Conservation (phyloP, 2,113 vertebrate genomes). For the Oriolus oriolus region DNA sequence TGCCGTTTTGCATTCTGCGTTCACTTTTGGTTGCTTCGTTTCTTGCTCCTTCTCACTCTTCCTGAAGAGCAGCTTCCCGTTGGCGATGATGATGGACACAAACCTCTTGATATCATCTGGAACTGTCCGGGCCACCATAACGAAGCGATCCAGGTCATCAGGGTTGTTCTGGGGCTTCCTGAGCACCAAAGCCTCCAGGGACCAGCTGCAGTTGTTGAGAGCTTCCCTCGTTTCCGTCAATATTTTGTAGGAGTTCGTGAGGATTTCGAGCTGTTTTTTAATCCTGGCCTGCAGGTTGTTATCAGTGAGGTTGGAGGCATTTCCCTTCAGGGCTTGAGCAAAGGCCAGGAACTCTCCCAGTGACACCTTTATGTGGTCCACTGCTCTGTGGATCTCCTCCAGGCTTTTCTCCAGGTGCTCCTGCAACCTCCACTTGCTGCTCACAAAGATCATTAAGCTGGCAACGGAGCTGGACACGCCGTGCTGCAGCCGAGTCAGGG, state of each 20-base stretch:
- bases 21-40: neutral
- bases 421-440: conserved; percentile 84
- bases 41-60: conserved; percentile 60
- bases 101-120: conserved; percentile 91
- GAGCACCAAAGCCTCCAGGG: conserved; percentile 75
- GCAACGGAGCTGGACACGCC: conserved; percentile 75
- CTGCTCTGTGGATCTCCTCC: conserved; percentile 75
- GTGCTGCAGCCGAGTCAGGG: conserved; percentile 77
- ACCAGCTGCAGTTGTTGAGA: conserved; percentile 79
- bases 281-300: conserved; percentile 82
- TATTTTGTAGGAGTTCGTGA: conserved; percentile 81
- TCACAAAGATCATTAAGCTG: conserved; percentile 88
- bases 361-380: conserved; percentile 70
- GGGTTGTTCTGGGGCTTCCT: conserved; percentile 69
- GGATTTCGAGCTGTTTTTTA: conserved; percentile 80
- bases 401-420: conserved; percentile 82
- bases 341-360: conserved; percentile 83
- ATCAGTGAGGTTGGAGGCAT: conserved; percentile 71
- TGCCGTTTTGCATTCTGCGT: neutral
- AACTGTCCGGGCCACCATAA: conserved; percentile 85
- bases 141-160: conserved; percentile 89
- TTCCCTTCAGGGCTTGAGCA: conserved; percentile 72
- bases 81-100: conserved; percentile 89
- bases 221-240: conserved; percentile 77
- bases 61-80: conserved; percentile 88